Percentiles rank a stretch among this genome's conserved stretches.
These are phyloP conservation scores for Capricornis sumatraensis DNA, from an alignment of 2,113 vertebrate genomes.

Conservation along the genomic window DNA sequence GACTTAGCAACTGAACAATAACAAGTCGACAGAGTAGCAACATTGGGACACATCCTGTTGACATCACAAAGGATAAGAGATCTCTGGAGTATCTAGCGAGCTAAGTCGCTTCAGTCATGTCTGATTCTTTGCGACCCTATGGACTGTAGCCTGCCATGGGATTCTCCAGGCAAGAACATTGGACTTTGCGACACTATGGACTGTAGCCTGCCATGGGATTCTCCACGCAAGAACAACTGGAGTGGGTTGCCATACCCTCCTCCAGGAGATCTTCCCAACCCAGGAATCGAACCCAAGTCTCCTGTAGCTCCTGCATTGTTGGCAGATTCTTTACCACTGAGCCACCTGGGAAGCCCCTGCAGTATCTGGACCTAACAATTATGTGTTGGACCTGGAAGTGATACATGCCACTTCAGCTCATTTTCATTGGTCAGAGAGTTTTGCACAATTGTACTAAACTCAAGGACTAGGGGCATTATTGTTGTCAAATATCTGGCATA, in stretches of 20 bases:
- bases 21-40: neutral
- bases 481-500: neutral
- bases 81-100: neutral
- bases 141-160: neutral
- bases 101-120: neutral
- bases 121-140: accelerated
- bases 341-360: neutral
- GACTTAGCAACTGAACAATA: neutral
- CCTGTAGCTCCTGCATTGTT: neutral
- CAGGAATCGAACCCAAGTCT: neutral
- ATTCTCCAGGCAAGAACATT: neutral
- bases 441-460: neutral
- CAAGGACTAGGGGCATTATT: neutral
- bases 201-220: neutral
- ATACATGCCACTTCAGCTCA: neutral
- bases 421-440: neutral
- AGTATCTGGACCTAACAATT: neutral
- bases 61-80: neutral
- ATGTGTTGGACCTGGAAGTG: neutral
- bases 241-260: neutral
- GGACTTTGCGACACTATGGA: neutral
- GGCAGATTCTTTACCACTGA: accelerated
- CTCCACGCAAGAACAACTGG: neutral
- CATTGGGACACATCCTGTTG: neutral
- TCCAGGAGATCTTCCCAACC: neutral